Conservation (phyloP, 2,888 invertebrate species). For the Sinotaia quadrata region DNA sequence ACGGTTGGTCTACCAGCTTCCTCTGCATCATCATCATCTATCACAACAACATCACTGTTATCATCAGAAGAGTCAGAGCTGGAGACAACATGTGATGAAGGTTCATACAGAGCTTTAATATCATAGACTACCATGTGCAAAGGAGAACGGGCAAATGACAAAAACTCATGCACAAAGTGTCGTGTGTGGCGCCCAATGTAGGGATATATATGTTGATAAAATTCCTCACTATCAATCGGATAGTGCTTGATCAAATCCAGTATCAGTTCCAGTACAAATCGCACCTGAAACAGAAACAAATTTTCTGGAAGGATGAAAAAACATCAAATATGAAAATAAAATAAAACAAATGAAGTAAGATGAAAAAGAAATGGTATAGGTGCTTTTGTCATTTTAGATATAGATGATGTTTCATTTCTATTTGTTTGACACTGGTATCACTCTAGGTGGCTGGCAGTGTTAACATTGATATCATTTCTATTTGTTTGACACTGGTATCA, state of each 20-base stretch:
- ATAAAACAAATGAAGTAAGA: no score
- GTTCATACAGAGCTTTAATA: constrained; percentile 63
- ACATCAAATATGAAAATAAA: no score
- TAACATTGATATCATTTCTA: no score
- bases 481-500: no score
- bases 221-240: constrained; percentile 75
- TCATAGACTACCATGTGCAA: constrained; percentile 85
- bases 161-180: constrained; percentile 92
- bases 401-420: no score
- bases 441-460: no score
- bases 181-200: constrained; percentile 82
- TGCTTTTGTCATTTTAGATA: no score
- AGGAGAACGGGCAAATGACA: constrained; percentile 88
- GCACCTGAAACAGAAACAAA: constrained; percentile 47
- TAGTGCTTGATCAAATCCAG: constrained; percentile 77
- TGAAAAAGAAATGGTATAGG: no score
- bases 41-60: constrained; percentile 56
- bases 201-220: constrained; percentile 80
- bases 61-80: constrained; percentile 31
- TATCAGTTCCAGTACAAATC: constrained; percentile 80
- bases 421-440: no score
- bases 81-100: not conserved
- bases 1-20: constrained; percentile 2
- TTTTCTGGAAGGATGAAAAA: no score
- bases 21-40: constrained; percentile 37